Evolutionary conservation across 2,113 vertebrate genomes (phyloP).

Genomic region (Leuciscus idus): DNA sequence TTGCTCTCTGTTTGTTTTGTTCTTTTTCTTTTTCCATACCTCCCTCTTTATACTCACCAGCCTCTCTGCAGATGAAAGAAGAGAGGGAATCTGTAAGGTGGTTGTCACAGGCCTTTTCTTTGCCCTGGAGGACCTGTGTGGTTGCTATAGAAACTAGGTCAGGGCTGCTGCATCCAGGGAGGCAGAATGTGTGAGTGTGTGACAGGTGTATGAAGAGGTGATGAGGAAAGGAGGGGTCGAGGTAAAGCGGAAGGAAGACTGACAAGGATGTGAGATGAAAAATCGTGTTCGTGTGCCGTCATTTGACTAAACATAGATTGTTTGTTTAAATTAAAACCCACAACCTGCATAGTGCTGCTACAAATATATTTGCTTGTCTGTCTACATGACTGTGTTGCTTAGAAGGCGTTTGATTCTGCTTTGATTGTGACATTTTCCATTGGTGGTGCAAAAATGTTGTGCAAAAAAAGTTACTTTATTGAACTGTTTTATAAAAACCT

Average conservation of each 20-base stretch:
- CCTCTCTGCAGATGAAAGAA: slow-evolving; percentile 41
- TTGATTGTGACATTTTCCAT: no score
- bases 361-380: background rate
- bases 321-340: slow-evolving; percentile 1
- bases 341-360: background rate
- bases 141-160: slow-evolving; percentile 76
- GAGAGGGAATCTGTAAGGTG: slow-evolving; percentile 55
- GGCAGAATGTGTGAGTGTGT: slow-evolving; percentile 56
- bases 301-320: slow-evolving; percentile 3
- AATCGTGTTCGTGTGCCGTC: slow-evolving; percentile 13
- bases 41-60: background rate
- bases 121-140: slow-evolving; percentile 45
- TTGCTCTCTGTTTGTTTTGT: slow-evolving; percentile 15
- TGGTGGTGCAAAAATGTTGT: no score
- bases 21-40: background rate
- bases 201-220: slow-evolving; percentile 54
- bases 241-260: slow-evolving; percentile 24
- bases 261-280: slow-evolving; percentile 48
- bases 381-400: no score
- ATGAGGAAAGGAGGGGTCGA: slow-evolving; percentile 40
- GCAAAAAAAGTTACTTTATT: no score
- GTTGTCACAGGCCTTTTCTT: slow-evolving; percentile 54
- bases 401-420: no score
- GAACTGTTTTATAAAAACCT: no score
- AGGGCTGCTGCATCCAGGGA: slow-evolving; percentile 65